Base-by-base conservation (phyloP, 1,140 invertebrate species). In the Meloidogyne hapla region DNA sequence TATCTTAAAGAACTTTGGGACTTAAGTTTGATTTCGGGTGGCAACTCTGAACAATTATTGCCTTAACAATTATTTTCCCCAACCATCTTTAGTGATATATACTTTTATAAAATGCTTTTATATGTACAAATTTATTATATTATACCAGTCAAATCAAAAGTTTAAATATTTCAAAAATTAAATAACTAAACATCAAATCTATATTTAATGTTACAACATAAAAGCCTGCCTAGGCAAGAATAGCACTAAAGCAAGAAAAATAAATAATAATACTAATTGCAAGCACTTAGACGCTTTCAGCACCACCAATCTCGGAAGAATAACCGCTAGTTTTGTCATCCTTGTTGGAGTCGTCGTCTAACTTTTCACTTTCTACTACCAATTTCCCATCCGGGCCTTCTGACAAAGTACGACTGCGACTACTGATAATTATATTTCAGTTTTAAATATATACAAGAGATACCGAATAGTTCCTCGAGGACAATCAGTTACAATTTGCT, bases 361-460 rank as follows among this genome's bases (percentile, higher is more conserved):
- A 21, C 8, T 33, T 33, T 42, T 65, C 21, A 10, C 64, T 40
- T n/a, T 76, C 75, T 12, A 64, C 75, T 1, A 76, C 6, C 38
- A 78, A 64, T 62, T 78, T 78, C 6, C 77, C 77, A 21, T 78
- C 78, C 2, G 77, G 76, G 8, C 68, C 77, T 69, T 80, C 76
- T 5, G 77, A 78, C 18, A 78, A 48, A 40, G 77, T 78, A 38
- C 77, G 77, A 23, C 76, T 79, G 42, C 77, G 75, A 63, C 33
- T 66, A 12, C 77, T 78, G 62, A 66, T 21, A 79, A 45, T 23
- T 3, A 68, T 28, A 63, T 25, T 28, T 10, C 21, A 23, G 9
- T 0, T 10, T 33, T 13, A 12, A 40, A 56, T n/a, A 9, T 18
- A 15, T 6, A 78, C 9, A 62, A 63, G 23, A 67, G 21, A 13